Evolutionary conservation across 1,140 invertebrate species (phyloP), one percentile per base, ranked within the genome.

Genomic region (Thaumatotibia leucotreta): DNA sequence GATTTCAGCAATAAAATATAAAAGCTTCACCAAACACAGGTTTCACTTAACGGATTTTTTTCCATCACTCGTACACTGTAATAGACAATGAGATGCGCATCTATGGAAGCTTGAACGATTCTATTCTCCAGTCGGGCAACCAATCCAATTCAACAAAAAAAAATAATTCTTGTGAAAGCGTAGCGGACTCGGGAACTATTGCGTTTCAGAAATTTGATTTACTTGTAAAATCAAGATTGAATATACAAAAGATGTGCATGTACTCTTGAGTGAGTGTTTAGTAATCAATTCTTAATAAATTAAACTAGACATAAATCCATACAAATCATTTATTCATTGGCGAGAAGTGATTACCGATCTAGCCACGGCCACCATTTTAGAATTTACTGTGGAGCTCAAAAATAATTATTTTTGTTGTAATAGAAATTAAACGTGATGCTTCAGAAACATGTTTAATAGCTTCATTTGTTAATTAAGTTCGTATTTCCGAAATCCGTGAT

Each of bases 341-440:
- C 75, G 81, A 83, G 83, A 83, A 83, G 77, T 75, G 75, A 76
- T 71, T 65, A 70, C 68, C 68, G 68, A 85, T 82, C 81, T 86
- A 88, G 82, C 82, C 79, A 86, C 85, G 86, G 88, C 88, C 86
- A 87, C 88, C 88, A 90, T 90, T 90, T 90, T 90, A 88, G 84
- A 90, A 85, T 83, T 73, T 84, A 72, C 81, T 80, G 76, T 82
- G 75, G 77, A 85, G 74, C 67, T 75, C 75, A 66, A 68, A 72
- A 80, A 66, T 85, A 82, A 76, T 74, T 79, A 73, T 76, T 81
- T 79, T 77, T 75, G 35, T 67, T 69, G 61, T 73, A 61, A 68
- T 75, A 61, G 68, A 65, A 63, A 71, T 54, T 58, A 58, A 5
- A 27, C 29, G 52, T 24, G 14, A 14, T 29, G 52, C 24, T 27